These are phyloP conservation scores for Eudemis profundana DNA, from an alignment of 2,888 invertebrate genomes.

Conservation along the genomic window DNA sequence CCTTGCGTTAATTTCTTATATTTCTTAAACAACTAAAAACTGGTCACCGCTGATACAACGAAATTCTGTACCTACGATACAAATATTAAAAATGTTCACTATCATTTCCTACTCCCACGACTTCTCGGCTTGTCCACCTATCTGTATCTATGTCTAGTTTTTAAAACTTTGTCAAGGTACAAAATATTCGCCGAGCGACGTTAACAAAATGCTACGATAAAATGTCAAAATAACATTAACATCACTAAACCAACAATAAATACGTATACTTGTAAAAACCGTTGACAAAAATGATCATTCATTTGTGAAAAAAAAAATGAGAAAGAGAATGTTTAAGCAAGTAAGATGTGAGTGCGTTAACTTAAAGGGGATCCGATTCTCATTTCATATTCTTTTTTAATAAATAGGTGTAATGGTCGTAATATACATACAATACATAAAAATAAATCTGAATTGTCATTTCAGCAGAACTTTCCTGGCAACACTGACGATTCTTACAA, in stretches of 20 bases:
- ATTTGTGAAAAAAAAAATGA: conserved; percentile 53
- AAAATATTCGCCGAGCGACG: conserved; percentile 16
- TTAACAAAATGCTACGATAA: conserved; percentile 69
- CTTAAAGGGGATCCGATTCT: conserved; percentile 48
- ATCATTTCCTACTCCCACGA: conserved; percentile 1
- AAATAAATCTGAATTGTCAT: conserved; percentile 29
- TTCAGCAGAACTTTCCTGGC: conserved; percentile 25
- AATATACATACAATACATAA: conserved; percentile 42
- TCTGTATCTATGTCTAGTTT: not conserved
- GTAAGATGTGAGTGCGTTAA: conserved; percentile 21
- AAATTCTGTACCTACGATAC: conserved; percentile 35
- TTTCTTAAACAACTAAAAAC: conserved; percentile 42
- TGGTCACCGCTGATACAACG: conserved; percentile 41
- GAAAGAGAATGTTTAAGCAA: conserved; percentile 52
- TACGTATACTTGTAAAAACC: conserved; percentile 29
- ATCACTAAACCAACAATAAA: conserved; percentile 42
- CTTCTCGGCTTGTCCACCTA: not conserved
- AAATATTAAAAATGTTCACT: not conserved
- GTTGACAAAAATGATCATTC: conserved; percentile 12
- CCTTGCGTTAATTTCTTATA: conserved; percentile 46
- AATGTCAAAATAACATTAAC: conserved; percentile 55
- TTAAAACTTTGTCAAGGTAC: conserved; percentile 16
- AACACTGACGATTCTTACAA: conserved; percentile 31
- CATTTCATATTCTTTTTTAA: conserved; percentile 46
- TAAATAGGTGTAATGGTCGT: conserved; percentile 33